Evolutionary conservation across 2,888 invertebrate species (phyloP), one percentile per base, ranked within the genome.

Genomic region (Plusia festucae): DNA sequence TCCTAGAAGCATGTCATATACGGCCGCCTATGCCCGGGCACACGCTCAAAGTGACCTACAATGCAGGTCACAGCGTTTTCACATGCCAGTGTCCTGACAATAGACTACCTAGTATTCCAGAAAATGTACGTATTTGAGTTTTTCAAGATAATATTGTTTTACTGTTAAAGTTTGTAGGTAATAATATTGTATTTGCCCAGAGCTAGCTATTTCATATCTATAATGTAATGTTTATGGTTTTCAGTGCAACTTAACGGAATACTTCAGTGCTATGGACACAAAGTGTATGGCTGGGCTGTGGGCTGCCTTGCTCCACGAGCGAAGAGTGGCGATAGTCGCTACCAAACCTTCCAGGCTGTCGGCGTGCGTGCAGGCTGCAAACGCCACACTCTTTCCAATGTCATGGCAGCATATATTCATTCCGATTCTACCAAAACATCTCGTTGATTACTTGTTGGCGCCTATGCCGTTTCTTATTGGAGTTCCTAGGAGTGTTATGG

Each of bases 391-490:
- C 51, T 99, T 99, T 92, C 99, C 99, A 0, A 99, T 99, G 99
- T 97, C 97, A 79, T 99, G 99, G 99, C 99, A 99, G 93, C 99
- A 99, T 86, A 98, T 99, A 87, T 99, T 98, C 91, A 99, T 99
- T 92, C 99, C 99, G 60, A 97, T 99, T 80, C 94, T 99, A 85
- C 99, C 99, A 22, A 96, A 97, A 89, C 97, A 97, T 86, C 96
- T 99, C 71, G 97, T 98, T 78, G 99, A 99, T 92, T 98, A 98
- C 91, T 94, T 99, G 77, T 95, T 97, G 81, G 99, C 99, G 15
- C 99, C 99, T 0, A 99, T 99, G 99, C 99, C 99, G 54, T 99
- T 98, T 95, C 95, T 99, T 54, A 99, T 99, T 85, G 99, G 99
- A 69, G 98, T 99, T 72, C 99, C 99, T 76, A 96, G 97, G 75